Conservation (phyloP, 1,140 invertebrate species). For the Caerostris darwini region DNA sequence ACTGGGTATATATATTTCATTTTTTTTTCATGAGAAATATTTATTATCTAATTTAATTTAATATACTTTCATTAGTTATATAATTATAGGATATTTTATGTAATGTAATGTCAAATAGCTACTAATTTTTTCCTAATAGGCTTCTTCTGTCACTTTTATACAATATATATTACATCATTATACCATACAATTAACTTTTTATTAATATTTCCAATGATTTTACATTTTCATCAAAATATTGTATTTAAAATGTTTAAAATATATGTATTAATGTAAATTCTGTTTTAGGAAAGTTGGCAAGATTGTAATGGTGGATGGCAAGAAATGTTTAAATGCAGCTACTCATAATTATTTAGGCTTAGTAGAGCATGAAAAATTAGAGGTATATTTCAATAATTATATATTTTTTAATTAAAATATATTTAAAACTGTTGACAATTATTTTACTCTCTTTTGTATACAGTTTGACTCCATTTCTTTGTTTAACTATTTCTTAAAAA, state of each 20-base stretch:
- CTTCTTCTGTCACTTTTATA: no score
- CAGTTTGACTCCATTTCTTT: background rate
- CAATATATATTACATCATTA: no score
- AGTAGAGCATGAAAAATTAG: conserved; percentile 85
- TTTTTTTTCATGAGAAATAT: no score
- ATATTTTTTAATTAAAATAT: background rate
- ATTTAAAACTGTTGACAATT: background rate
- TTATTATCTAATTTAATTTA: background rate
- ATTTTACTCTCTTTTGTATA: background rate
- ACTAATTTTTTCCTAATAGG: no score
- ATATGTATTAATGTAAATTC: background rate
- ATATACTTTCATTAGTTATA: background rate
- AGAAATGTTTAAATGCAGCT: conserved; percentile 90
- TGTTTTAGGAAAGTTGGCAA: conserved; percentile 85
- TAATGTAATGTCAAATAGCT: no score
- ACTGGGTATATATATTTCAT: conserved; percentile 81
- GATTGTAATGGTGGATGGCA: conserved; percentile 87
- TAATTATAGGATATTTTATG: no score
- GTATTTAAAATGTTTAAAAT: no score
- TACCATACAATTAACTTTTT: no score
- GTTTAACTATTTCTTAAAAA: background rate
- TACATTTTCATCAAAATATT: no score
- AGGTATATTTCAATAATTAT: conserved; percentile 80
- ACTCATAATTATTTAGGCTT: conserved; percentile 93
- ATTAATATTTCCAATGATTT: no score